Percentiles rank a stretch among this genome's conserved stretches.
These are phyloP conservation scores for Eilema griseolum DNA, from an alignment of 2,888 invertebrate species.

Conservation along the genomic window DNA sequence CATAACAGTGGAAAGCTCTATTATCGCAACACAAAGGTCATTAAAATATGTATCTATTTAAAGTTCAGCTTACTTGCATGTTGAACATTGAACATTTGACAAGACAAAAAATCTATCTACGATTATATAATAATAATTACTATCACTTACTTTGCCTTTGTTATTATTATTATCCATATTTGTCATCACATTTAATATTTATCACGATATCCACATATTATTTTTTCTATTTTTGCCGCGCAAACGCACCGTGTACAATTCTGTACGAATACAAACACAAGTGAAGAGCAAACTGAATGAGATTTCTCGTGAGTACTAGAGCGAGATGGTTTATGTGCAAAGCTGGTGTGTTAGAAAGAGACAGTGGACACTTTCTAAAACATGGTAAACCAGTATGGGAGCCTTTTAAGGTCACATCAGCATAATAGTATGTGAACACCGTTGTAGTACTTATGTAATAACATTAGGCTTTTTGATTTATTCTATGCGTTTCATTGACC, in stretches of 20 bases:
- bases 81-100: background rate
- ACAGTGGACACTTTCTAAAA: conserved; percentile 78
- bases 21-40: no score
- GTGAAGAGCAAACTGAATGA: conserved; percentile 58
- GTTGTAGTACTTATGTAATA: conserved; percentile 9
- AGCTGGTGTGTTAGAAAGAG: conserved; percentile 57
- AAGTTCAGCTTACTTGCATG: background rate
- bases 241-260: conserved; percentile 27
- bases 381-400: conserved; percentile 59
- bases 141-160: conserved; percentile 25
- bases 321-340: conserved; percentile 50
- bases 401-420: conserved; percentile 83
- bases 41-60: no score
- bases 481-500: background rate
- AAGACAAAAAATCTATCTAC: background rate
- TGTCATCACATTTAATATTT: conserved; percentile 41
- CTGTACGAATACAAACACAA: conserved; percentile 50
- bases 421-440: conserved; percentile 31
- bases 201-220: conserved; percentile 25
- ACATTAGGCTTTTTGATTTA: background rate
- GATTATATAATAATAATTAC: background rate
- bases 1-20: no score
- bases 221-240: conserved; percentile 41
- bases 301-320: conserved; percentile 51
- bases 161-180: conserved; percentile 41